Conservation (phyloP, 2,113 vertebrate species). For the Hipposideros armiger region DNA sequence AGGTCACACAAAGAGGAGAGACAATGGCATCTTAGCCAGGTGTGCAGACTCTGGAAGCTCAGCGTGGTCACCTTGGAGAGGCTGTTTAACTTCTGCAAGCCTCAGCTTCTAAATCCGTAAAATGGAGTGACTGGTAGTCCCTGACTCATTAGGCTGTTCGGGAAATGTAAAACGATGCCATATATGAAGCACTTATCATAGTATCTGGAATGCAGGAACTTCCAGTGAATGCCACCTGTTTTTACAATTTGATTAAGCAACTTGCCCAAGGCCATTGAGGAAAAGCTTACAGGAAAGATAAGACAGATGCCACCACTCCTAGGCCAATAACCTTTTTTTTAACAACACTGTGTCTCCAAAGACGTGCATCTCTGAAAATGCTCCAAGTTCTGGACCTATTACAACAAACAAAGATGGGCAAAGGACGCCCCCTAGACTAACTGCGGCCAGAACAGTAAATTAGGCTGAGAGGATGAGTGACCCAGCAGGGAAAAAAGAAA, state of each 20-base stretch:
- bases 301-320: background rate
- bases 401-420: background rate
- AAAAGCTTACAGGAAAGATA: constrained; percentile 43
- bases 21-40: background rate
- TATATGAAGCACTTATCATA: background rate
- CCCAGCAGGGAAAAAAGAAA: background rate
- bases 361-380: background rate
- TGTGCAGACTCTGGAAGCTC: background rate
- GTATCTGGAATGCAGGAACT: background rate
- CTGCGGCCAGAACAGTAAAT: background rate
- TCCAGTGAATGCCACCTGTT: background rate
- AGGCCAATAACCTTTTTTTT: constrained; percentile 16
- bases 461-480: background rate
- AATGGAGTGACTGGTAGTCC: background rate
- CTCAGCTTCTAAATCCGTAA: constrained; percentile 2
- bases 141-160: too few relatives aligned
- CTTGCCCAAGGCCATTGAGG: background rate
- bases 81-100: background rate
- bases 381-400: background rate
- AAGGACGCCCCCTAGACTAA: background rate
- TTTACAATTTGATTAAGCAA: background rate
- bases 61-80: background rate
- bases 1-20: background rate
- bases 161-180: background rate
- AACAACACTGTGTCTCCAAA: background rate